Base-by-base conservation (phyloP, 2,888 invertebrate species). In the Tupiocoris notatus region DNA sequence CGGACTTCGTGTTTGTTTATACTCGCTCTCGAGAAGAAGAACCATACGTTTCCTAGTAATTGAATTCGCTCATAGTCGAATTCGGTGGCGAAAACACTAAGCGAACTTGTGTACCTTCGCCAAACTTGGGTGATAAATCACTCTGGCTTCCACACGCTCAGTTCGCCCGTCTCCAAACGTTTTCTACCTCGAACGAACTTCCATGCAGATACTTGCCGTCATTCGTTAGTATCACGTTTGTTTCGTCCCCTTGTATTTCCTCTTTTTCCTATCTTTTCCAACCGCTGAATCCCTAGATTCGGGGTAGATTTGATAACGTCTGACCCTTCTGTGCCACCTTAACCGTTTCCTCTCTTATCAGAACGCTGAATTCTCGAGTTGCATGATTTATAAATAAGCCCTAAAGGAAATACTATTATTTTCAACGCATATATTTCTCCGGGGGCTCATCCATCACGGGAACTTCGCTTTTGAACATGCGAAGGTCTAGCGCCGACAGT, bases 81-180 rank as follows among this genome's bases (percentile, higher is more conserved):
- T 39, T 39, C 39, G 39, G 39, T 12, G 39, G 39, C 39, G 39
- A 39, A 39, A 39, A 39, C 39, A 39, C 39, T 39, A 39, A 39
- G 39, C 39, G 39, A 39, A 39, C 39, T 39, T 17, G 65, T 24
- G 23, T 18, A 65, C 65, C 39, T 24, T 20, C 12, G 20, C 12
- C 39, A 6, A 65, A 39, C 65, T 65, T 65, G 6, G 18, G 65
- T 65, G 39, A 65, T 65, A 65, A 65, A 65, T 65, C 65, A 18
- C 39, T 20, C 18, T 7, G 39, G 39, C 39, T 3, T 39, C 12
- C 39, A 3, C 3, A 12, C 39, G 12, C 39, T 39, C 39, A n/a
- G n/a, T n/a, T 39, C 39, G 39, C 12, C 6, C 39, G 3, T 39
- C 39, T 39, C 39, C 39, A 39, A 7, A 12, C 39, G 12, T n/a